Evolutionary conservation across 2,888 invertebrate species (phyloP).

Genomic region (Idaea dimidiata): DNA sequence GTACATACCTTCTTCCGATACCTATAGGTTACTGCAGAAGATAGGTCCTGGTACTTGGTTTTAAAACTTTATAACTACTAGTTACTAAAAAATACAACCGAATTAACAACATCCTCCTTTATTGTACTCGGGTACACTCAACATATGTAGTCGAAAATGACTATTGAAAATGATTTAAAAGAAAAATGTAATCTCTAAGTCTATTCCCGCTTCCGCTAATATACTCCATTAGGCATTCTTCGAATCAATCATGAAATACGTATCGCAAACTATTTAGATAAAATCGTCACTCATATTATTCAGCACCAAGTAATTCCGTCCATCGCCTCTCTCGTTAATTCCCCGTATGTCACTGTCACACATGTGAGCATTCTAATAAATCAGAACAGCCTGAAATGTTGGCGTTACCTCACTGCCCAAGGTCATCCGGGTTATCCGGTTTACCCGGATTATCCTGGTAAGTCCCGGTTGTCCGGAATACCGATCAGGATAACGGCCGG

Average conservation of each 20-base stretch:
- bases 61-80: no score
- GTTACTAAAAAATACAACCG: no score
- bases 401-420: not conserved
- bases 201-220: no score
- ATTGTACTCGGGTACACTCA: no score
- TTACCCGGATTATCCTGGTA: not conserved
- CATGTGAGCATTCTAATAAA: not conserved
- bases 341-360: not conserved
- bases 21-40: no score
- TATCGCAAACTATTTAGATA: not conserved
- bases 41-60: no score
- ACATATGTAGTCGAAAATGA: no score
- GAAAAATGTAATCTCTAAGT: no score
- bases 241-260: not conserved
- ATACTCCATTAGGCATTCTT: no score
- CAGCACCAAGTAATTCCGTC: not conserved
- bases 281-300: not conserved
- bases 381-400: not conserved
- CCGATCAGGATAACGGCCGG: not conserved
- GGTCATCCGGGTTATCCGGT: not conserved
- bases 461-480: not conserved
- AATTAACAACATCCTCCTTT: no score
- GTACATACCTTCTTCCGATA: no score
- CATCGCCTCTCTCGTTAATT: not conserved
- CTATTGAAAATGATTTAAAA: no score